phyloP scores from a whole-genome alignment of 2,888 invertebrate species.

The Cataglyphis altisquamis region DNA sequence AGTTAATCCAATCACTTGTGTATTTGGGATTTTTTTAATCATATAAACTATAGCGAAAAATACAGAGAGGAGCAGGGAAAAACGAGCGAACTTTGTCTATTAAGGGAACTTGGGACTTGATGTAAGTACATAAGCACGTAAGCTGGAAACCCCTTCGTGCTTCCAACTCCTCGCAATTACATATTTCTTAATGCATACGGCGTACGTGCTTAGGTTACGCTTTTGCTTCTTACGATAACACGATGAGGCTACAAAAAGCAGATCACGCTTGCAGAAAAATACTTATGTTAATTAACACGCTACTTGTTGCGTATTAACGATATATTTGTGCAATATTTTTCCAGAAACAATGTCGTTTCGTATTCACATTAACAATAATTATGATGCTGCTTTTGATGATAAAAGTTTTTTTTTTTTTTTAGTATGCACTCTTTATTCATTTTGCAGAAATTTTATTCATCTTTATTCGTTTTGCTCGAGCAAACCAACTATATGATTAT shows the following conservation, averaged over 20 bases:
- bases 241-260: background rate
- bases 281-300: background rate
- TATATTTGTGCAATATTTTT: background rate
- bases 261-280: background rate
- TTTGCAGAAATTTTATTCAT: background rate
- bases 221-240: constrained; percentile 8
- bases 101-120: constrained; percentile 21
- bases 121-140: constrained; percentile 40
- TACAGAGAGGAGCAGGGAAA: constrained; percentile 28
- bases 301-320: constrained; percentile 5
- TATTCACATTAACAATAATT: background rate
- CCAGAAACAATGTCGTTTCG: background rate
- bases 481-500: background rate
- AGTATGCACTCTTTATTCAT: background rate
- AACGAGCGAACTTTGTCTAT: constrained; percentile 50
- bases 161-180: constrained; percentile 50
- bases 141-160: constrained; percentile 37
- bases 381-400: background rate
- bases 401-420: background rate
- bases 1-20: background rate
- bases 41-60: constrained; percentile 7
- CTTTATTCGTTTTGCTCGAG: background rate
- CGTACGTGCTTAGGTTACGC: constrained; percentile 23
- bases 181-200: constrained; percentile 35
- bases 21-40: constrained; percentile 46